Evolutionary conservation across 53 echinoderm and acorn worm genomes (phyloP).

Genomic region (Pentamera pediparva): DNA sequence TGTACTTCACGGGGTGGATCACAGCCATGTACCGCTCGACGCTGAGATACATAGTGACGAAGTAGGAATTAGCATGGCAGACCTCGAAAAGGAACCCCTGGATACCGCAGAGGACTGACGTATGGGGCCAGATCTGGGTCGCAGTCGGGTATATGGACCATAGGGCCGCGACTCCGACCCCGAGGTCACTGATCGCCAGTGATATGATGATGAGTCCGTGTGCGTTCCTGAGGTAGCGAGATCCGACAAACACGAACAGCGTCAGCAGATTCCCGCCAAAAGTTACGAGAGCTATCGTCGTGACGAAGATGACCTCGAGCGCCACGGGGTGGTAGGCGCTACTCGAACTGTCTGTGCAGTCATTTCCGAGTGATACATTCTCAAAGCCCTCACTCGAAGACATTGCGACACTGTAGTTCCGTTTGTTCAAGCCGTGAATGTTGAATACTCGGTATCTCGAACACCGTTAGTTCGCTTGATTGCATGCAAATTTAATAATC

Average conservation of each 20-base stretch:
- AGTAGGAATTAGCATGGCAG: conserved; percentile 20
- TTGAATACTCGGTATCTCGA: too few relatives aligned
- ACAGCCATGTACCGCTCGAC: conserved; percentile 25
- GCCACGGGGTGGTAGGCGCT: neutral
- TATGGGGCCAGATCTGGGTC: neutral
- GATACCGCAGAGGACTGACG: neutral
- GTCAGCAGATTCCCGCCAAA: conserved; percentile 10
- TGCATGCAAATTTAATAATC: too few relatives aligned
- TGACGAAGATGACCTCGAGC: neutral
- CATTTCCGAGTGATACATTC: too few relatives aligned
- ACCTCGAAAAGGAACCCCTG: conserved; percentile 11
- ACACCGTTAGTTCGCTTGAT: too few relatives aligned
- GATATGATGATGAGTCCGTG: conserved; percentile 24
- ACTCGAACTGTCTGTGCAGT: neutral
- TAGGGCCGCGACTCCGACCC: neutral
- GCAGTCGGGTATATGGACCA: conserved; percentile 21
- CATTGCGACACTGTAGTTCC: too few relatives aligned
- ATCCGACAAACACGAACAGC: neutral
- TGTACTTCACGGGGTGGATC: conserved; percentile 10
- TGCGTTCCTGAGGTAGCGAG: conserved; percentile 22
- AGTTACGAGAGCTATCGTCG: neutral
- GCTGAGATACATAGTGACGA: conserved; percentile 17
- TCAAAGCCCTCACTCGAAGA: too few relatives aligned
- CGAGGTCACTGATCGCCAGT: conserved; percentile 8
- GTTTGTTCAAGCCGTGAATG: too few relatives aligned